These are phyloP conservation scores for Alethe castanea DNA, from an alignment of 2,113 vertebrate species.

Conservation along the genomic window DNA sequence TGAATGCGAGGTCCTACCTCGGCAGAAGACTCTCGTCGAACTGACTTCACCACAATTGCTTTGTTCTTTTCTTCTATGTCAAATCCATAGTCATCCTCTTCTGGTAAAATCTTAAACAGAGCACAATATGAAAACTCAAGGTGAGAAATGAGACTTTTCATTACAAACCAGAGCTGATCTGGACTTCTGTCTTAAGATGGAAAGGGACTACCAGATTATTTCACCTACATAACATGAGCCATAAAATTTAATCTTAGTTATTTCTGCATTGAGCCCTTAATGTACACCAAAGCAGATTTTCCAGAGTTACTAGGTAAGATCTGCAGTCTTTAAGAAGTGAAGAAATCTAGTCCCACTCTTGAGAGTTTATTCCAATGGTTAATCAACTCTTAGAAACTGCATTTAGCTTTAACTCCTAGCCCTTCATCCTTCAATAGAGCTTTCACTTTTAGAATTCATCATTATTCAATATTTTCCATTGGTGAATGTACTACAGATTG, in stretches of 20 bases:
- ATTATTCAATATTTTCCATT: not conserved
- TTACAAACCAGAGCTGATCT: not conserved
- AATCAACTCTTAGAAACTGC: not conserved
- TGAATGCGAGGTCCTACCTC: slow-evolving; percentile 78
- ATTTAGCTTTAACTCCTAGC: not conserved
- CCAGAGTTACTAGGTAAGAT: not conserved
- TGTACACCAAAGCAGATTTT: not conserved
- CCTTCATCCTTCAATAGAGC: not conserved
- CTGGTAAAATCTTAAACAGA: slow-evolving; percentile 84
- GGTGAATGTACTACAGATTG: not conserved
- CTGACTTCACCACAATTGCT: slow-evolving; percentile 88
- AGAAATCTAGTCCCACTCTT: not conserved
- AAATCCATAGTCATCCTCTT: slow-evolving; percentile 95
- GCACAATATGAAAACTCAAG: not conserved
- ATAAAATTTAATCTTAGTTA: not conserved
- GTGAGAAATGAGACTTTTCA: not conserved
- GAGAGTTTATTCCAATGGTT: not conserved
- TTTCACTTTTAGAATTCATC: not conserved
- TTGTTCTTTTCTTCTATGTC: slow-evolving; percentile 98
- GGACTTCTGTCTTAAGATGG: not conserved
- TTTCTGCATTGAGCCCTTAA: not conserved
- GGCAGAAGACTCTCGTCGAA: slow-evolving; percentile 89
- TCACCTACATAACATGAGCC: not conserved
- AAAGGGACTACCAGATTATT: not conserved
- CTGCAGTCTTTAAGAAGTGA: not conserved